Percentiles rank a stretch among this genome's conserved stretches.
phyloP scores from a whole-genome alignment of 2,888 invertebrate genomes.

The Cheilosia vulpina region DNA sequence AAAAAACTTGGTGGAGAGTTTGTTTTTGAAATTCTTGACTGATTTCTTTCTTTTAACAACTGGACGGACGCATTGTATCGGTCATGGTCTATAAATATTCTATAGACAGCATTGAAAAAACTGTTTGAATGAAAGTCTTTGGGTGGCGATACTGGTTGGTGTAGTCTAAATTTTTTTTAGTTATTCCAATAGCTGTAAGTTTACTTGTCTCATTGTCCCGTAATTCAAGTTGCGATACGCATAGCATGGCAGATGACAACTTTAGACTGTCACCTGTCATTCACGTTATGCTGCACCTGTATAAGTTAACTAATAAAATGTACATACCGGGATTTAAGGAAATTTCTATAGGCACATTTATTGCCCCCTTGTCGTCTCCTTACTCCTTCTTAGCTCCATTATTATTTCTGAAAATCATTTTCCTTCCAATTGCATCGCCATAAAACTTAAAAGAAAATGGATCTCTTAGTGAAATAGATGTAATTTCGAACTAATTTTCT shows the following conservation, averaged over 20 bases:
- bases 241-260: not conserved
- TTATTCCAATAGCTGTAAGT: too few relatives aligned
- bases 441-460: slow-evolving; percentile 18
- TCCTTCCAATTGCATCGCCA: not conserved
- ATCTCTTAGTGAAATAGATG: slow-evolving; percentile 14
- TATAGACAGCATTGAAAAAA: not conserved
- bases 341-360: too few relatives aligned
- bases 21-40: slow-evolving; percentile 22
- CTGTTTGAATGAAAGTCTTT: not conserved
- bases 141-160: too few relatives aligned
- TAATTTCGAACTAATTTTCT: not conserved
- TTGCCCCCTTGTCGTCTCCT: too few relatives aligned
- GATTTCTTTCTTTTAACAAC: slow-evolving; percentile 27
- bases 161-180: too few relatives aligned
- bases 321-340: not conserved
- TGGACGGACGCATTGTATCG: not conserved
- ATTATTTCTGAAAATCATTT: not conserved
- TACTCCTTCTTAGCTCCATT: not conserved
- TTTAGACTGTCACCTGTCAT: not conserved
- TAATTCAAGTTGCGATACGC: too few relatives aligned
- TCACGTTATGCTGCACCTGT: not conserved
- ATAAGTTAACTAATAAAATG: not conserved
- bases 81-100: not conserved
- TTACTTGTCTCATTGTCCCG: too few relatives aligned
- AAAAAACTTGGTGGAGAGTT: slow-evolving; percentile 43